Evolutionary conservation across 2,888 invertebrate genomes (phyloP).

Genomic region (Geotrupes spiniger): DNA sequence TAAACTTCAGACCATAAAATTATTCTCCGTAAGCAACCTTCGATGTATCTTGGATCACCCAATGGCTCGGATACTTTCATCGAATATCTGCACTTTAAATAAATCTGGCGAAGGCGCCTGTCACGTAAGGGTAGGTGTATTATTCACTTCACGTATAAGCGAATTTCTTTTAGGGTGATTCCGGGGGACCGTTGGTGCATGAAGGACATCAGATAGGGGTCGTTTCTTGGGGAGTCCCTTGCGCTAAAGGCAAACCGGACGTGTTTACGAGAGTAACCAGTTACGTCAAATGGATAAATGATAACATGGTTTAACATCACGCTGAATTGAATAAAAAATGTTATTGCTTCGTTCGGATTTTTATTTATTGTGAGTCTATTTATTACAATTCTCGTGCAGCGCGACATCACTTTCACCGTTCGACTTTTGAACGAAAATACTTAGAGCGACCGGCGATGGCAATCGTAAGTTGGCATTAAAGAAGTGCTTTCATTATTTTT

Average conservation of each 20-base stretch:
- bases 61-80: slow-evolving; percentile 13
- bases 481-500: slow-evolving; percentile 16
- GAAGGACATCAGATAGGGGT: slow-evolving; percentile 55
- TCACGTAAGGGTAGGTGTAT: slow-evolving; percentile 26
- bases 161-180: slow-evolving; percentile 44
- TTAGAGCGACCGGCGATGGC: too few relatives aligned
- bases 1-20: slow-evolving; percentile 54
- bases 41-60: slow-evolving; percentile 48
- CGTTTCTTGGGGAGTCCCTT: slow-evolving; percentile 52
- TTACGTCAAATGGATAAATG: too few relatives aligned
- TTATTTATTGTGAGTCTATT: too few relatives aligned
- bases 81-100: slow-evolving; percentile 34
- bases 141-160: not conserved
- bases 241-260: slow-evolving; percentile 49
- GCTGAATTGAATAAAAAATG: too few relatives aligned
- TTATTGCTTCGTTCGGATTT: too few relatives aligned
- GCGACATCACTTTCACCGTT: too few relatives aligned
- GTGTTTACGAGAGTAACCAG: slow-evolving; percentile 51
- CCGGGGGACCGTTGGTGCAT: slow-evolving; percentile 56
- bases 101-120: slow-evolving; percentile 37
- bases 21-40: slow-evolving; percentile 53
- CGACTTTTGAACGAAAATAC: too few relatives aligned
- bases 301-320: too few relatives aligned
- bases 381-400: too few relatives aligned
- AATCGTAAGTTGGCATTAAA: slow-evolving; percentile 1